These are phyloP conservation scores for Drosophila lacteicornis DNA, from an alignment of 1,140 invertebrate genomes.

Conservation along the genomic window DNA sequence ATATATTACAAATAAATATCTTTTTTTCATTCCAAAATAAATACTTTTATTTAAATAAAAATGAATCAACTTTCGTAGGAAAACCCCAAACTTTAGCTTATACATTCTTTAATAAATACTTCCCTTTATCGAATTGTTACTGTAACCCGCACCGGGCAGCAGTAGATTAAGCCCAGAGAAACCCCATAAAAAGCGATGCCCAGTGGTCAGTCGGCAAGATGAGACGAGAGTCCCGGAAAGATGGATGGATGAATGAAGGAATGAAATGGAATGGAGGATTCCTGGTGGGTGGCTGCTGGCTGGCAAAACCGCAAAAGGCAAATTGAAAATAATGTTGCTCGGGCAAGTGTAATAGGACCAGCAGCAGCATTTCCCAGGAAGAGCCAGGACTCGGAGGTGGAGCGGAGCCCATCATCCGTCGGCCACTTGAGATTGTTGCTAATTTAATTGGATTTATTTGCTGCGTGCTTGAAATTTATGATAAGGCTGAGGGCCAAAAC, in stretches of 20 bases:
- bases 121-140: background rate
- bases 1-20: too few relatives aligned
- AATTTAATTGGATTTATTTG: conserved; percentile 67
- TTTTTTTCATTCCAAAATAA: too few relatives aligned
- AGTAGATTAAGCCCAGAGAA: conserved; percentile 21
- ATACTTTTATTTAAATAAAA: too few relatives aligned
- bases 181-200: conserved; percentile 38
- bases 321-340: conserved; percentile 58
- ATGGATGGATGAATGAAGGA: conserved; percentile 11
- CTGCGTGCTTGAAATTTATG: conserved; percentile 60
- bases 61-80: too few relatives aligned
- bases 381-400: background rate
- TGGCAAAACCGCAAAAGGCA: conserved; percentile 40
- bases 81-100: too few relatives aligned
- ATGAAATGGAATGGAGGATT: conserved; percentile 1
- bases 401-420: conserved; percentile 25
- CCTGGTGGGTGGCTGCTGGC: background rate
- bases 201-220: conserved; percentile 21
- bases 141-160: conserved; percentile 1
- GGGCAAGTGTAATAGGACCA: conserved; percentile 29
- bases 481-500: conserved; percentile 23
- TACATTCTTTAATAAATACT: too few relatives aligned
- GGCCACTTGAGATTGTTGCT: conserved; percentile 65
- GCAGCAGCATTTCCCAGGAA: background rate
- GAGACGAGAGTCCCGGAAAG: background rate